A percentile compares a stretch with the other conserved stretches of the same genome.
phyloP scores from a whole-genome alignment of 2,888 invertebrate genomes.

The Clunio marinus region DNA sequence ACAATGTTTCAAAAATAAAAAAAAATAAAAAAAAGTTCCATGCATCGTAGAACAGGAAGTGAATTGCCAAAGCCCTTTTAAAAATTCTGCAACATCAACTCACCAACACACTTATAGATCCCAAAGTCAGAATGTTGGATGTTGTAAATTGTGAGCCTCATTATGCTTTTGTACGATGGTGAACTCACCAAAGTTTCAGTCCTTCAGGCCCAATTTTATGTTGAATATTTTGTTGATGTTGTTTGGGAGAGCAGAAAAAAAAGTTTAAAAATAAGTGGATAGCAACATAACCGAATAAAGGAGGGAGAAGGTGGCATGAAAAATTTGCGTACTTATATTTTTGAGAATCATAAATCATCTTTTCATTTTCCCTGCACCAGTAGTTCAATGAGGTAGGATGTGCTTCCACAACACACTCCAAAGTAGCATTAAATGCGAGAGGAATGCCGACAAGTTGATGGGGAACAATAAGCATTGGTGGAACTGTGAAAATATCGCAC shows the following conservation, averaged over 20 bases:
- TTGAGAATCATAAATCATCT: constrained; percentile 80
- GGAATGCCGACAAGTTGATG: constrained; percentile 86
- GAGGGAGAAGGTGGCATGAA: constrained; percentile 38
- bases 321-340: constrained; percentile 63
- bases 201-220: constrained; percentile 42
- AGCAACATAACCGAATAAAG: constrained; percentile 12
- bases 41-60: not conserved
- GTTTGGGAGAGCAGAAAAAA: constrained; percentile 1
- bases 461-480: constrained; percentile 87
- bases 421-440: constrained; percentile 74
- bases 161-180: constrained; percentile 80
- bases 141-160: constrained; percentile 75
- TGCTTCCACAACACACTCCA: constrained; percentile 90
- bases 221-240: constrained; percentile 1
- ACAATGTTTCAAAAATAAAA: not conserved
- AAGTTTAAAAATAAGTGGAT: not conserved
- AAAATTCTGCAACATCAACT: too few species aligned
- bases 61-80: not conserved
- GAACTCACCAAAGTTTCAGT: constrained; percentile 63
- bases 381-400: constrained; percentile 86
- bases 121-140: constrained; percentile 78
- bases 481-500: constrained; percentile 77
- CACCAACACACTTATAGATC: constrained; percentile 68
- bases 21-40: not conserved
- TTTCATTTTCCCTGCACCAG: constrained; percentile 82